Base-by-base conservation (phyloP, 2,888 invertebrate species). In the Sericinus montela region DNA sequence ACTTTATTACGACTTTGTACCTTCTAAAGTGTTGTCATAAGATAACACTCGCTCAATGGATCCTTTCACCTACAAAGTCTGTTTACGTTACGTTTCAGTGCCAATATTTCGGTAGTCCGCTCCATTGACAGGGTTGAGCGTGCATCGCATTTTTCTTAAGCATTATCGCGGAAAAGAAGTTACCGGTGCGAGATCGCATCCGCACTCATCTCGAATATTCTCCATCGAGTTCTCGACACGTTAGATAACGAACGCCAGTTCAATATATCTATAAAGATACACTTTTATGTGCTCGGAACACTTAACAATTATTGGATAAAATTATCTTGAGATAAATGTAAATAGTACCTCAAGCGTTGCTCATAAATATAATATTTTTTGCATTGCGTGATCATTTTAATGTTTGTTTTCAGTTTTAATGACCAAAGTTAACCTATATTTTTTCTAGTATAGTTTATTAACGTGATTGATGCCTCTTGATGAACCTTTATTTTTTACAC, bases 161-260 rank as follows among this genome's bases (percentile, higher is more conserved):
- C 75, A 78, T 80, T 83, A 81, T 83, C 81, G 69, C 80, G 83
- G 84, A 82, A 84, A 80, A 79, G 83, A 83, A 86, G 86, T 88
- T 87, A 87, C 87, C 85, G 87, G 87, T 75, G 64, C 60, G 64
- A 71, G 74, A 84, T 84, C 80, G 74, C 78, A 75, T 79, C 82
- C 82, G 76, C 58, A 45, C 76, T 76, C 77, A 71, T 79, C 80
- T 72, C 60, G 61, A 62, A 67, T 70, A 67, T 65, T 59, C 58
- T 75, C 65, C 67, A 71, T 75, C 63, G 65, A 58, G 54, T 59
- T 59, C 60, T 59, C 52, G 58, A 51, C 55, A 53, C 49, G 9
- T 25, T 35, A 39, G 40, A 48, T 47, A 54, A 48, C 42, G 36
- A 28, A 39, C 48, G 53, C 47, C 40, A 39, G 47, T 43, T 44